A percentile compares a stretch with the other conserved stretches of the same genome.
Evolutionary conservation across 2,888 invertebrate genomes (phyloP).

Genomic region (Acleris laterana): DNA sequence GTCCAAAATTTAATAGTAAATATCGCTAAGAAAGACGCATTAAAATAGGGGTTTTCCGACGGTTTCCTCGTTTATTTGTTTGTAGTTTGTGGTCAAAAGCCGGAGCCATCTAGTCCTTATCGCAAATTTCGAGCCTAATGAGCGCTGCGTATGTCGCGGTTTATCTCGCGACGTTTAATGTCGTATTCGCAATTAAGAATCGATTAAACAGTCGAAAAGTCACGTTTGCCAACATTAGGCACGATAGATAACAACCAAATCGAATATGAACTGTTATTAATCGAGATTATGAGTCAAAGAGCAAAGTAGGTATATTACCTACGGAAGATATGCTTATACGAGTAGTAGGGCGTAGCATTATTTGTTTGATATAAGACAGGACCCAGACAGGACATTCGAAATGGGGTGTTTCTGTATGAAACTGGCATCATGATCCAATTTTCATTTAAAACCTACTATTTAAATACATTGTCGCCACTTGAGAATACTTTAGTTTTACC

Average conservation of each 20-base stretch:
- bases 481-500: too few species aligned
- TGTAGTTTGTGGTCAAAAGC: neutral
- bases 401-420: too few species aligned
- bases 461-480: too few species aligned
- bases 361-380: too few species aligned
- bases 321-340: neutral
- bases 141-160: slow-evolving; percentile 62
- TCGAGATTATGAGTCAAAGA: neutral
- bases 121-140: slow-evolving; percentile 62
- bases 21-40: too few species aligned
- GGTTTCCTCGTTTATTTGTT: neutral
- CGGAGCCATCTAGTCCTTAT: slow-evolving; percentile 49
- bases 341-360: too few species aligned
- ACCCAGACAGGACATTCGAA: too few species aligned
- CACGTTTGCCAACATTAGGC: slow-evolving; percentile 73
- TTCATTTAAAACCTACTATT: too few species aligned
- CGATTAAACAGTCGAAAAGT: slow-evolving; percentile 71
- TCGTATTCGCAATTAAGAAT: slow-evolving; percentile 80
- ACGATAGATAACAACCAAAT: slow-evolving; percentile 51
- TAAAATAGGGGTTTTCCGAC: too few species aligned
- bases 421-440: too few species aligned
- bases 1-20: too few species aligned
- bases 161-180: slow-evolving; percentile 73
- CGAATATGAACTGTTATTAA: slow-evolving; percentile 6
- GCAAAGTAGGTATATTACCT: neutral